Evolutionary conservation across 2,797 vertebrate species (phyloP), one percentile per base, ranked within the genome.

Genomic region (Mallotus villosus): DNA sequence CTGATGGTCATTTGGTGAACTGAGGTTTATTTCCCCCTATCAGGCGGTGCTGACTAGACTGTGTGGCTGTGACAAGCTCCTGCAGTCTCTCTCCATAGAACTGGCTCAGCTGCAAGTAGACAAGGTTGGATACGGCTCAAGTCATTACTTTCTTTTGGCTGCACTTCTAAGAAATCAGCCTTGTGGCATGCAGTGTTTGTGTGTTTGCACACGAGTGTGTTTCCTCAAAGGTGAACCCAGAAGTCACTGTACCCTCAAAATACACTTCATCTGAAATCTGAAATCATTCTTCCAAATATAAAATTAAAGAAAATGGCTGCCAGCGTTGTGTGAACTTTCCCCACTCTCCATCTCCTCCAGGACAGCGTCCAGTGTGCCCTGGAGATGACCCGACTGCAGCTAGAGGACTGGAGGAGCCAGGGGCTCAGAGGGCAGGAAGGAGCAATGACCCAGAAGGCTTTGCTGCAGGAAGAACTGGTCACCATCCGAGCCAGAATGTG

Each of bases 381-480:
- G 73, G 95, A 96, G 65, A 85, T 95, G 73, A 94, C 92, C 24
- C 88, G 94, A 41, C 86, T 95, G 62, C 94, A 95, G 77, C 81
- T 96, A 77, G 91, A 94, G 0, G 92, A 94, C 46, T 92, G 89
- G 85, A 87, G 81, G 69, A 88, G 77, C 59, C 93, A 92, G 57
- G 89, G 84, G 0, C 89, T 91, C 0, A 85, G 84, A 21, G 84
- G 75, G 11, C 90, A 87, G 0, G 92, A 94, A 16, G 92, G 91
- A 57, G 89, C 88, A 2, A 84, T 93, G 74, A 91, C 88, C 49
- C 94, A 93, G 81, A 96, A 96, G 83, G 88, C 91, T 82, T 89
- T 95, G 76, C 92, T 97, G n/a, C 96, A 96, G 79, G 95, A 96
- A 29, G 94, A 95, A 24, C 86, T 97, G 84, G 94, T 97, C 72